Conservation (phyloP, 1,140 invertebrate genomes). For the Chymomyza costata region DNA sequence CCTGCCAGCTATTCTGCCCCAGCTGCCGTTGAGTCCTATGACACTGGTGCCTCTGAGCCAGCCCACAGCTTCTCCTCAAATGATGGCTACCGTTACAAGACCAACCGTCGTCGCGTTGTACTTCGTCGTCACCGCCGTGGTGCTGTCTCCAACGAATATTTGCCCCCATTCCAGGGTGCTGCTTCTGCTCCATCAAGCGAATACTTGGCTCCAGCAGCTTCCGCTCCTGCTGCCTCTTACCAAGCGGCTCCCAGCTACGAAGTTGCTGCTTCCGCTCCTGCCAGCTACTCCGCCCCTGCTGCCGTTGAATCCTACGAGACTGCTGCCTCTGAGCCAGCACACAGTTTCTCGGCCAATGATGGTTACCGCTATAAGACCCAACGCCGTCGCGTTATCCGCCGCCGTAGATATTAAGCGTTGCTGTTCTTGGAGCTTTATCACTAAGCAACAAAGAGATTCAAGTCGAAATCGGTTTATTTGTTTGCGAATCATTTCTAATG, state of each 20-base stretch:
- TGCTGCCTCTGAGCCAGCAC: slow-evolving; percentile 51
- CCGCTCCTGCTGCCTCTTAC: slow-evolving; percentile 37
- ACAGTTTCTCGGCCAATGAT: slow-evolving; percentile 45
- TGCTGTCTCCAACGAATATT: slow-evolving; percentile 61
- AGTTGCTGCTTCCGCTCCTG: slow-evolving; percentile 33
- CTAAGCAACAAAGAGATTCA: slow-evolving; percentile 11
- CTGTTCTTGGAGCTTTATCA: slow-evolving; percentile 31
- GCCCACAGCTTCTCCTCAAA: slow-evolving; percentile 53
- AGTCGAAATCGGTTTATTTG: slow-evolving; percentile 5
- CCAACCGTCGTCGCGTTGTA: slow-evolving; percentile 45
- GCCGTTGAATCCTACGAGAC: slow-evolving; percentile 42
- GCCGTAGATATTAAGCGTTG: slow-evolving; percentile 49
- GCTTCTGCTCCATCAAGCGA: slow-evolving; percentile 50
- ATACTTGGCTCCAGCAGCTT: slow-evolving; percentile 56
- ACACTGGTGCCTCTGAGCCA: slow-evolving; percentile 16
- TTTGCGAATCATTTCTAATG: not conserved
- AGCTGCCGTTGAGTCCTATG: not conserved
- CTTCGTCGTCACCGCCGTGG: slow-evolving; percentile 59
- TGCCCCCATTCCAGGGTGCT: slow-evolving; percentile 52
- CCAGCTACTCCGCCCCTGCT: slow-evolving; percentile 25
- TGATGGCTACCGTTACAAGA: slow-evolving; percentile 69
- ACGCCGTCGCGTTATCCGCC: slow-evolving; percentile 55
- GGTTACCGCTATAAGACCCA: slow-evolving; percentile 64
- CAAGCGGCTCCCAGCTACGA: slow-evolving; percentile 31
- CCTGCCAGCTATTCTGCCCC: not conserved